Evolutionary conservation across 2,113 vertebrate species (phyloP).

Genomic region (Xiphias gladius): DNA sequence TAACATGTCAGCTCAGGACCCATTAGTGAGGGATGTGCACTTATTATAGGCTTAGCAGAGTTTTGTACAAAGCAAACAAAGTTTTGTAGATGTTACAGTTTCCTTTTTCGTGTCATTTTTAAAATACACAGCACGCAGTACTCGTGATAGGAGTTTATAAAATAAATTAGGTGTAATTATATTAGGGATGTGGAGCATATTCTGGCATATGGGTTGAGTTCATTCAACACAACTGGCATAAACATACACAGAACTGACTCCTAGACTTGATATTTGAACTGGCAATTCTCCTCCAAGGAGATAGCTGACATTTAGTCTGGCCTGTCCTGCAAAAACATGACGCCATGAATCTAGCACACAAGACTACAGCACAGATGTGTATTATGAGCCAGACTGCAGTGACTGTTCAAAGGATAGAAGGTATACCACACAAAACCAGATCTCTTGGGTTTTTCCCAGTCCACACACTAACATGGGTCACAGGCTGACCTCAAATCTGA

Average conservation of each 20-base stretch:
- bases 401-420: not conserved
- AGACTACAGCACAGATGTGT: not conserved
- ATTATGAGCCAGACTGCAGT: not conserved
- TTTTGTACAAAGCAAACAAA: not conserved
- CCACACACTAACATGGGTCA: not conserved
- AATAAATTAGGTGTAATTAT: constrained; percentile 6
- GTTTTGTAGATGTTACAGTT: not conserved
- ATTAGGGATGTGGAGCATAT: not conserved
- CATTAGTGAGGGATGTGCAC: not conserved
- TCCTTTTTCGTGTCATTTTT: not conserved
- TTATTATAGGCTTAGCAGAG: not conserved
- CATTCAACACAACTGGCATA: constrained; percentile 1
- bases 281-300: not conserved
- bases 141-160: not conserved
- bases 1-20: constrained; percentile 24
- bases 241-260: not conserved
- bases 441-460: not conserved
- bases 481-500: constrained; percentile 42
- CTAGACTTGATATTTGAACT: not conserved
- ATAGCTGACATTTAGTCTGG: not conserved
- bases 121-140: not conserved
- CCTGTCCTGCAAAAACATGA: not conserved
- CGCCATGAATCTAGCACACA: not conserved
- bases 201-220: not conserved
- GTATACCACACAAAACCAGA: not conserved